phyloP scores from a whole-genome alignment of 2,113 vertebrate genomes.

The Anoura caudifer region DNA sequence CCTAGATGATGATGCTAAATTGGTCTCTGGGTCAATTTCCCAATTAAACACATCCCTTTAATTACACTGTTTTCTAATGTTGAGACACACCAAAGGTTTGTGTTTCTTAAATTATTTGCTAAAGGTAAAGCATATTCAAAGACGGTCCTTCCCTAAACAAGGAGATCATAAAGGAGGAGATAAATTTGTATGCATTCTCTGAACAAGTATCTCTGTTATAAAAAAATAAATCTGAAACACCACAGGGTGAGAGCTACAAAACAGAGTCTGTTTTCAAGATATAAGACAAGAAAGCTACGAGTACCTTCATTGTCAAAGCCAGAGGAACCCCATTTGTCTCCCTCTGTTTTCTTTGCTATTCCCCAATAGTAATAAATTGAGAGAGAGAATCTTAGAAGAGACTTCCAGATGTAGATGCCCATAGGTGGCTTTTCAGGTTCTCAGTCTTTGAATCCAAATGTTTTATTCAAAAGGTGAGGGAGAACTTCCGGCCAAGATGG shows the following conservation, averaged over 20 bases:
- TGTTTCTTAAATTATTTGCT: conserved; percentile 5
- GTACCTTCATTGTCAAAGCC: not conserved
- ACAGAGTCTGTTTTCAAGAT: not conserved
- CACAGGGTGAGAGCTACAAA: not conserved
- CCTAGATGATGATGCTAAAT: conserved; percentile 26
- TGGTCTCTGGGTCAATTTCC: conserved; percentile 58
- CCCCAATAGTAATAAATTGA: not conserved
- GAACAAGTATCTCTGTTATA: not conserved
- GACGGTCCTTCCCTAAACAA: not conserved
- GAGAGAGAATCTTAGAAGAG: not conserved
- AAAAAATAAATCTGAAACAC: not conserved
- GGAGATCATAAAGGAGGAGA: not conserved
- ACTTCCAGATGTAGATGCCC: not conserved
- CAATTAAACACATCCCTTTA: conserved; percentile 53
- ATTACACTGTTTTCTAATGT: conserved; percentile 32
- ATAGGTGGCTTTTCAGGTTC: not conserved
- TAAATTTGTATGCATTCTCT: not conserved
- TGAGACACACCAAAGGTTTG: conserved; percentile 8
- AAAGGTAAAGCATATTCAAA: not conserved
- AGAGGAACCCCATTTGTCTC: not conserved
- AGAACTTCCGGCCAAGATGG: no score
- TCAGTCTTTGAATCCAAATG: not conserved
- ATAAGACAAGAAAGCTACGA: not conserved
- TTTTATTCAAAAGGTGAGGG: not conserved
- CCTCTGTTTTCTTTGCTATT: not conserved